phyloP scores from a whole-genome alignment of 2,113 vertebrate genomes.

The Pygoscelis antarcticus region DNA sequence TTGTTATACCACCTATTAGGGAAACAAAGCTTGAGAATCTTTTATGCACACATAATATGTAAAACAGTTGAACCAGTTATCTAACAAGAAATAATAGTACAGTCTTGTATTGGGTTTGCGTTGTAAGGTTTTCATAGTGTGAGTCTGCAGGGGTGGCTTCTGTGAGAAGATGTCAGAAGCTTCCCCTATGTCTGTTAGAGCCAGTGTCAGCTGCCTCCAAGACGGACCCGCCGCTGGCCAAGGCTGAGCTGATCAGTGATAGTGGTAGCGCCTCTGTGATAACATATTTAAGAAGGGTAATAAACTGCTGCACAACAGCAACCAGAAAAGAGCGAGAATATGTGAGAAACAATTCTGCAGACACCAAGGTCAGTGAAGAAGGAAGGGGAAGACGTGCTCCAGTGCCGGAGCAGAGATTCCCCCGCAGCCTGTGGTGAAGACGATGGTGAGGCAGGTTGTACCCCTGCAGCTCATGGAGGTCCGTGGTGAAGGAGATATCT shows the following conservation, averaged over 20 bases:
- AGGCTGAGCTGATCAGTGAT: not conserved
- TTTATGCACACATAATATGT: not conserved
- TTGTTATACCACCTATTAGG: not conserved
- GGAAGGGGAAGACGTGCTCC: not conserved
- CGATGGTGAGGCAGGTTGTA: not conserved
- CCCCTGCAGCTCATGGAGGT: not conserved
- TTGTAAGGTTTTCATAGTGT: not conserved
- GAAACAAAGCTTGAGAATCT: not conserved
- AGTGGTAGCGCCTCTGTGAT: not conserved
- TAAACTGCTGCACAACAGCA: not conserved
- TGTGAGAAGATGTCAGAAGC: not conserved
- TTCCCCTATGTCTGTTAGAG: not conserved
- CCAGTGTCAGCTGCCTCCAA: not conserved
- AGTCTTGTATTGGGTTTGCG: not conserved
- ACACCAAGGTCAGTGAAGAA: not conserved
- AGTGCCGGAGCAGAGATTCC: not conserved
- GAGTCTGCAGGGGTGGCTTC: not conserved
- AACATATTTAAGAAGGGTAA: not conserved
- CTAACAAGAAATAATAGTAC: not conserved
- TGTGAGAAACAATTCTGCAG: not conserved
- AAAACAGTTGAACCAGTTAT: not conserved
- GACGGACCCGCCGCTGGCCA: not conserved
- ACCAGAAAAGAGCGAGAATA: not conserved
- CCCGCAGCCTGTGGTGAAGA: not conserved
- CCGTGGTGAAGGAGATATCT: not conserved